A percentile compares a stretch with the other conserved stretches of the same genome.
These are phyloP conservation scores for Cebus imitator DNA, from an alignment of 2,113 vertebrate species.

Conservation along the genomic window DNA sequence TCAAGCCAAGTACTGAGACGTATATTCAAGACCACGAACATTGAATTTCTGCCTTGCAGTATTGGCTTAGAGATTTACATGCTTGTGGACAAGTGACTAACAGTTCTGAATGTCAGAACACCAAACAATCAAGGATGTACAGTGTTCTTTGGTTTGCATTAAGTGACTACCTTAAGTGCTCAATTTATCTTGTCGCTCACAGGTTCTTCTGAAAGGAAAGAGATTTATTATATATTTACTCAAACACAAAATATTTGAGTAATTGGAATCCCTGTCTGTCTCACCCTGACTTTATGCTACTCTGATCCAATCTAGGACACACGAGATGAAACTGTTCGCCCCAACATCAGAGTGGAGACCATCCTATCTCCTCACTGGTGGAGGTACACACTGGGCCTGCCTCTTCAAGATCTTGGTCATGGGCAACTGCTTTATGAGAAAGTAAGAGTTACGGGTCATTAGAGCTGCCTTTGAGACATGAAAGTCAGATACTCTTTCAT, in stretches of 20 bases:
- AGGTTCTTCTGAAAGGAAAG: background rate
- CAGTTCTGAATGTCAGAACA: background rate
- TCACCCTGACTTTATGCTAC: background rate
- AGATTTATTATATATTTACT: background rate
- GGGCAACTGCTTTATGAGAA: background rate
- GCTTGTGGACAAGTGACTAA: background rate
- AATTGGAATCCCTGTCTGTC: background rate
- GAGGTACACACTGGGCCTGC: background rate
- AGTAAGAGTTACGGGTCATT: background rate
- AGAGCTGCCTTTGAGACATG: background rate
- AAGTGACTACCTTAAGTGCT: background rate
- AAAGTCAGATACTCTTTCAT: background rate
- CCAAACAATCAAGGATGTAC: background rate
- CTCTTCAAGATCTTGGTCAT: background rate
- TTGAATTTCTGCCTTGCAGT: background rate
- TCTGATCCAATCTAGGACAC: background rate
- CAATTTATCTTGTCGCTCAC: background rate
- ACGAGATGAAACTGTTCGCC: background rate
- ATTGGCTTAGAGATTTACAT: background rate
- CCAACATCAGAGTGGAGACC: background rate
- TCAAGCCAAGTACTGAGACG: too few relatives aligned
- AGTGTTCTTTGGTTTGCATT: background rate
- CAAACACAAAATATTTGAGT: background rate
- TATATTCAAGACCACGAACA: background rate
- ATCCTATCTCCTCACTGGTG: background rate